phyloP scores from a whole-genome alignment of 2,797 vertebrate species.

The Nothura maculosa region DNA sequence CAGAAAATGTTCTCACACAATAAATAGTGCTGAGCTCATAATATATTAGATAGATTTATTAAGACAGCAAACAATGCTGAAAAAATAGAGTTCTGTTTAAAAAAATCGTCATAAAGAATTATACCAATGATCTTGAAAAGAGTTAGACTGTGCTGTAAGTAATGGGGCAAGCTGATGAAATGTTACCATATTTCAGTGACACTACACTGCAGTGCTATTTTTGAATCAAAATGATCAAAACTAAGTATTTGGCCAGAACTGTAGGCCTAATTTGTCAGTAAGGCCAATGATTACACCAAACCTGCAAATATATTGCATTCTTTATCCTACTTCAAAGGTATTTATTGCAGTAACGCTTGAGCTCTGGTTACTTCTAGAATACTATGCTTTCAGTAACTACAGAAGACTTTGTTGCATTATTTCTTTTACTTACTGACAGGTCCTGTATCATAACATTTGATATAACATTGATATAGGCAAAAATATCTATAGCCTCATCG shows the following conservation, averaged over 20 bases:
- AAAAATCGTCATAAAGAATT: conserved; percentile 63
- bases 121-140: conserved; percentile 60
- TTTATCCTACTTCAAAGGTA: neutral
- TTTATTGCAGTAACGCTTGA: fast-evolving
- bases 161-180: neutral
- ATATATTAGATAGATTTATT: conserved; percentile 71
- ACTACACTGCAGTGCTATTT: neutral
- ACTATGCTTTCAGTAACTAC: neutral
- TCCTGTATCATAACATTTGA: neutral
- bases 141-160: neutral
- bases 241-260: neutral
- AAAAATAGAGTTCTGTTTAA: conserved; percentile 66
- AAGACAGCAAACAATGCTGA: conserved; percentile 66
- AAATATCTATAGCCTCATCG: too few relatives aligned
- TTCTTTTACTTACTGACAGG: neutral
- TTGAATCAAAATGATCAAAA: neutral
- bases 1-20: conserved; percentile 71
- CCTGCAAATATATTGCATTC: neutral
- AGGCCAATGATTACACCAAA: neutral
- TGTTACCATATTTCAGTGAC: neutral
- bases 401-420: neutral
- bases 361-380: neutral
- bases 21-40: conserved; percentile 69
- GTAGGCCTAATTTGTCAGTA: neutral
- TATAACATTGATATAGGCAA: too few relatives aligned